These are phyloP conservation scores for Enteromius anoplus DNA, from an alignment of 2,797 vertebrate species.

Conservation along the genomic window DNA sequence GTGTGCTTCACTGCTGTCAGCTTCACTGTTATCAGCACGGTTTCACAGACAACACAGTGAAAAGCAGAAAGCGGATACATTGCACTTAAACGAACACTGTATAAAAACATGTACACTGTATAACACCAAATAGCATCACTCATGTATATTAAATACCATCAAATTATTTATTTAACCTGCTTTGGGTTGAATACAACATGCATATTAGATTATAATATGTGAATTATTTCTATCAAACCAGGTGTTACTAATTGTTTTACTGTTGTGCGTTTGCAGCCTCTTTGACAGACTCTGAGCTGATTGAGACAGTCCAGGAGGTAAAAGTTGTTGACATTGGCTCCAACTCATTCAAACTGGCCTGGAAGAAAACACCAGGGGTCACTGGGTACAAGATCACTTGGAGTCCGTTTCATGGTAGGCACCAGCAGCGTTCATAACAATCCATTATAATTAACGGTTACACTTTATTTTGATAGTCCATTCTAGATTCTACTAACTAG, in stretches of 20 bases:
- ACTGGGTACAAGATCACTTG: conserved; percentile 85
- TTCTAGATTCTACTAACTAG: no score
- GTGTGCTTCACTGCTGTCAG: conserved; percentile 42
- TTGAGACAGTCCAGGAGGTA: conserved; percentile 76
- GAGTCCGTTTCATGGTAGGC: conserved; percentile 78
- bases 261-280: conserved; percentile 66
- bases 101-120: background rate
- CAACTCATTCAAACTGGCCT: conserved; percentile 79
- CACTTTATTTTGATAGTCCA: no score
- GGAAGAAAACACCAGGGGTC: conserved; percentile 77
- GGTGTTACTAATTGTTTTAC: background rate
- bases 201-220: background rate
- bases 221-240: background rate
- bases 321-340: conserved; percentile 77
- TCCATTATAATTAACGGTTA: background rate
- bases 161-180: background rate
- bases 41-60: conserved; percentile 19
- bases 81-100: background rate
- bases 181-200: background rate
- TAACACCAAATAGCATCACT: background rate
- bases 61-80: background rate
- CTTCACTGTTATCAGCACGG: conserved; percentile 59
- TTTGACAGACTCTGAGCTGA: conserved; percentile 71
- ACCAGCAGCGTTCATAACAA: background rate
- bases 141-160: background rate